These are phyloP conservation scores for Microtus richardsoni DNA, from an alignment of 2,113 vertebrate genomes.

Conservation along the genomic window DNA sequence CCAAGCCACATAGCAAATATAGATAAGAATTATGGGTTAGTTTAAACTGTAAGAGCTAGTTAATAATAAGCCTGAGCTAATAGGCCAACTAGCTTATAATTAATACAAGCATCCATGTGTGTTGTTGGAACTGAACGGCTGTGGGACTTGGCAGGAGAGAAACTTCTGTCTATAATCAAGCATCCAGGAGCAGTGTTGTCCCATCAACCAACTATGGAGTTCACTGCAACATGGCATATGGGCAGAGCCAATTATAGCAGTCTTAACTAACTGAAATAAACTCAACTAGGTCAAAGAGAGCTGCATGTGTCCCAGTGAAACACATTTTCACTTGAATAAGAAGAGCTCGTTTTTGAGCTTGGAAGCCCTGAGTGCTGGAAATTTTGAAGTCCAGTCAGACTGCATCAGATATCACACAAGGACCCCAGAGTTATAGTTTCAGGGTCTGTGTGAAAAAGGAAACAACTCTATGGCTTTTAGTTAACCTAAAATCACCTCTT, in stretches of 20 bases:
- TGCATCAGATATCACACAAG: background rate
- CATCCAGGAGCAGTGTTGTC: slow-evolving; percentile 52
- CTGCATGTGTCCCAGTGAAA: slow-evolving; percentile 59
- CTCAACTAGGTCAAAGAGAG: slow-evolving; percentile 60
- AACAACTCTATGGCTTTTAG: background rate
- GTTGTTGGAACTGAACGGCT: too few species aligned
- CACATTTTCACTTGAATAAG: slow-evolving; percentile 58
- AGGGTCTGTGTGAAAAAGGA: slow-evolving; percentile 15
- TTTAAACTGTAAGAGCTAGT: too few species aligned
- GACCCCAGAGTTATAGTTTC: background rate
- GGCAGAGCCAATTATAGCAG: slow-evolving; percentile 70
- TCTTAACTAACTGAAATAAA: slow-evolving; percentile 74
- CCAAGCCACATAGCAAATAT: too few species aligned
- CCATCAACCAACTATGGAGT: slow-evolving; percentile 54
- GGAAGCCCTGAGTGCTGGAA: background rate
- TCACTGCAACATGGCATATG: slow-evolving; percentile 64
- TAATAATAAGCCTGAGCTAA: too few species aligned
- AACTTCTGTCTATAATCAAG: background rate
- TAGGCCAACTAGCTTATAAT: too few species aligned
- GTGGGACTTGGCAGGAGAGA: too few species aligned
- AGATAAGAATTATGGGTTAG: too few species aligned
- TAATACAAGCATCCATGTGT: too few species aligned
- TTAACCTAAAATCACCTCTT: background rate
- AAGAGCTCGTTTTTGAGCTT: slow-evolving; percentile 74
- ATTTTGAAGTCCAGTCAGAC: background rate